phyloP scores from a whole-genome alignment of 2,888 invertebrate genomes.

The Neelides folsomi region DNA sequence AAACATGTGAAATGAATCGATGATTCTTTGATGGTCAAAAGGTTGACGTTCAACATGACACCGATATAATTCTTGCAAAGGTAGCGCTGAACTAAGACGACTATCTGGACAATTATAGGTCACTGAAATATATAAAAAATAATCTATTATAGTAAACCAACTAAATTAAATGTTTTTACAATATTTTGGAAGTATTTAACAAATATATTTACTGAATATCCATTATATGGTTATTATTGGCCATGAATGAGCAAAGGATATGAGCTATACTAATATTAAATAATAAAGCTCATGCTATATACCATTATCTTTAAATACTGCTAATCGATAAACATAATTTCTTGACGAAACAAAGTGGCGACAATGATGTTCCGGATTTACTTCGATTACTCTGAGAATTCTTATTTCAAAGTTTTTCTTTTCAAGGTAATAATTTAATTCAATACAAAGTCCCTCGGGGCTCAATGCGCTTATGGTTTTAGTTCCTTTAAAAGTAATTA shows the following conservation, averaged over 20 bases:
- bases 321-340: conserved; percentile 23
- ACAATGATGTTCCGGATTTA: conserved; percentile 15
- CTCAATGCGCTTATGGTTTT: not conserved
- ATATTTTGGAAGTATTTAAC: too few relatives aligned
- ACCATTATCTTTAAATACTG: conserved; percentile 16
- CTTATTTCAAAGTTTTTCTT: conserved; percentile 22
- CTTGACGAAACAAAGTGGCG: conserved; percentile 16
- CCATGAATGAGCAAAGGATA: too few relatives aligned
- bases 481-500: too few relatives aligned
- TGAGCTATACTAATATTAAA: too few relatives aligned
- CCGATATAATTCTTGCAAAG: conserved; percentile 12
- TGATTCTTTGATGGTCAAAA: conserved; percentile 14
- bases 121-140: too few relatives aligned
- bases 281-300: not conserved
- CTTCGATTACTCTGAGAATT: conserved; percentile 22
- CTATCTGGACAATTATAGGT: too few relatives aligned
- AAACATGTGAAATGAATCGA: conserved; percentile 17
- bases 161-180: too few relatives aligned
- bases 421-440: conserved; percentile 21
- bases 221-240: too few relatives aligned
- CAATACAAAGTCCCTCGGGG: conserved; percentile 21
- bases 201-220: too few relatives aligned
- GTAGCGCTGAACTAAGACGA: not conserved
- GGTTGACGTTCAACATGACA: conserved; percentile 16
- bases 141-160: too few relatives aligned